Base-by-base conservation (phyloP, 1,140 invertebrate genomes). In the Babylonia areolata region DNA sequence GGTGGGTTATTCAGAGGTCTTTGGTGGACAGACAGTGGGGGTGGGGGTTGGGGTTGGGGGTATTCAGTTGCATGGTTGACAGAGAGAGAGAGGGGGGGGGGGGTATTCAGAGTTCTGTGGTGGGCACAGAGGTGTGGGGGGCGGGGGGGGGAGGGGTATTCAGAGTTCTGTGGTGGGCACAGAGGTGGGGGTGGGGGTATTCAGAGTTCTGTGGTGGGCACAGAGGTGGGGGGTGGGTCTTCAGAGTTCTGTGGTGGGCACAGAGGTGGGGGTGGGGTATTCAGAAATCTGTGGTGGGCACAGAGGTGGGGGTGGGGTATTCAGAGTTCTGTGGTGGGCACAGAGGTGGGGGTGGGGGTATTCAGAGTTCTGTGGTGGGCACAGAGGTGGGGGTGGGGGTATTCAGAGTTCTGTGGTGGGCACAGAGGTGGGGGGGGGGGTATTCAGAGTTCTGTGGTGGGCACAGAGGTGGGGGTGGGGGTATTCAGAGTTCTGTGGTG, bases 401-500 rank as follows among this genome's bases (percentile, higher is more conserved):
- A n/a, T n/a, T 51, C 42, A n/a, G 6, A 0, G 15, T 31, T 6
- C n/a, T n/a, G 5, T 0, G 3, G 15, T 33, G 3, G 28, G 5
- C 28, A 3, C 6, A 2, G 17, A 5, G 58, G 9, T n/a, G 54
- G 80, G 20, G 46, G 54, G 33, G 15, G 9, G 12, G 9, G 58
- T 33, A 58, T 31, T 31, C 28, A 20, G 6, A 37, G 23, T 12
- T 54, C 64, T 28, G 54, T 5, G 42, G 3, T 33, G 3, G 33
- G n/a, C 33, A n/a, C 28, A 9, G 6, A 35, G 28, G 9, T 9
- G 28, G n/a, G 28, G 9, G 71, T n/a, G 71, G 28, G 28, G 71
- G 71, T n/a, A 28, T 15, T 83, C 80, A 83, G 5, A 83, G 81
- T 31, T 83, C 81, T 2, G 82, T 84, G 40, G 82, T 84, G 40